A percentile compares a stretch with the other conserved stretches of the same genome.
Conservation (phyloP, 37 sponge, comb jelly and placozoan genomes). For the Halichondria panicea region DNA sequence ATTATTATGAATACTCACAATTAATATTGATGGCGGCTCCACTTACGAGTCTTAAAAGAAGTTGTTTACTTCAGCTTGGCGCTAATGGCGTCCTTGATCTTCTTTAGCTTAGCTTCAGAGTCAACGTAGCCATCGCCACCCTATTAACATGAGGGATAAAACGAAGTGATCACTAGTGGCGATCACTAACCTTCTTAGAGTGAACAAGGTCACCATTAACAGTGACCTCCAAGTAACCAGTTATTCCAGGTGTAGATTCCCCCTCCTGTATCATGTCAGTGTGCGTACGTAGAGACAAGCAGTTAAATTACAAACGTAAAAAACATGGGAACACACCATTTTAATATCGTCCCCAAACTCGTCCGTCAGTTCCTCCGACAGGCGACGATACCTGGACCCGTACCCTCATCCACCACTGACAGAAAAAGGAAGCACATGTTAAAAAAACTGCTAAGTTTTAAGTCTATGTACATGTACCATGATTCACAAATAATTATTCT, state of each 20-base stretch:
- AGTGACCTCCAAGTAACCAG: conserved; percentile 80
- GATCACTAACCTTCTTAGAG: conserved; percentile 82
- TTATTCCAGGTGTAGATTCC: conserved; percentile 1
- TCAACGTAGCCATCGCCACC: conserved; percentile 83
- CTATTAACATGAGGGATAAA: conserved; percentile 7
- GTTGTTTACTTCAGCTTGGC: conserved; percentile 46
- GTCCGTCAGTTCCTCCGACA: conserved; percentile 41
- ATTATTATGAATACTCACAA: background rate
- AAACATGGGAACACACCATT: conserved; percentile 30
- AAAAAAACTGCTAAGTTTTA: background rate
- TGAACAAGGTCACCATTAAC: conserved; percentile 65
- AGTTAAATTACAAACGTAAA: background rate
- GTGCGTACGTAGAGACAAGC: background rate
- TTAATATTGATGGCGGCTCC: background rate
- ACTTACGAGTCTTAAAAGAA: background rate
- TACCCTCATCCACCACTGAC: conserved; percentile 90
- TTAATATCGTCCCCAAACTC: conserved; percentile 48
- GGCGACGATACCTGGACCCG: conserved; percentile 51
- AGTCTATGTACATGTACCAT: no score
- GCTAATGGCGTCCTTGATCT: conserved; percentile 62
- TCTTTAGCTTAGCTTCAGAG: conserved; percentile 66
- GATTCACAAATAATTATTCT: background rate
- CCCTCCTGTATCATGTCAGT: background rate
- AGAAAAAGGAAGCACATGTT: background rate
- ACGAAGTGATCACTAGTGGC: no score